Percentiles rank a stretch among this genome's conserved stretches.
Evolutionary conservation across 2,113 vertebrate species (phyloP).

Genomic region (Thymallus thymallus): DNA sequence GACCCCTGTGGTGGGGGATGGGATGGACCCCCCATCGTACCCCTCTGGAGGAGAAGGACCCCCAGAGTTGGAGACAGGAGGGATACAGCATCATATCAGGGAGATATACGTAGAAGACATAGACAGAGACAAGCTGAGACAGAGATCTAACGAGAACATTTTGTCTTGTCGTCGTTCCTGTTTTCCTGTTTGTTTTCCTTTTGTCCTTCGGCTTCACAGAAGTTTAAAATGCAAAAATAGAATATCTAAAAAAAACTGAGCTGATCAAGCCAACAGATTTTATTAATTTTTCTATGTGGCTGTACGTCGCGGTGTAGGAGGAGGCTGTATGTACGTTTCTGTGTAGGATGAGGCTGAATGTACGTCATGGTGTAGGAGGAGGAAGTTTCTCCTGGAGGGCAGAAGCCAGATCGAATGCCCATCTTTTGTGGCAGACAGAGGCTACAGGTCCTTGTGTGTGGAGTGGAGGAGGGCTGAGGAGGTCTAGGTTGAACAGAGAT

Average conservation of each 20-base stretch:
- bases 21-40: constrained; percentile 3
- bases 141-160: constrained; percentile 30
- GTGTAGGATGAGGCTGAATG: constrained; percentile 15
- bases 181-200: constrained; percentile 14
- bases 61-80: constrained; percentile 11
- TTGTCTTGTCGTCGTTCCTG: constrained; percentile 21
- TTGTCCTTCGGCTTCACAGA: constrained; percentile 20
- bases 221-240: constrained; percentile 49
- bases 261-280: constrained; percentile 28
- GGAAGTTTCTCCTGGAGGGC: constrained; percentile 39
- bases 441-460: constrained; percentile 57
- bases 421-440: constrained; percentile 66
- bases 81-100: constrained; percentile 39
- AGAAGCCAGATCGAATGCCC: constrained; percentile 64
- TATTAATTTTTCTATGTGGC: constrained; percentile 32
- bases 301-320: constrained; percentile 16
- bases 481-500: constrained; percentile 48
- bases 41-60: constrained; percentile 10
- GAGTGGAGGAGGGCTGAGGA: constrained; percentile 55
- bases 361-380: constrained; percentile 26
- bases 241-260: constrained; percentile 43
- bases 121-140: constrained; percentile 36
- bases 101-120: constrained; percentile 36
- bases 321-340: neutral
- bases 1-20: constrained; percentile 22